Percentiles rank a stretch among this genome's conserved stretches.
Conservation (phyloP, 2,888 invertebrate genomes). For the Drosophila peninsularis region DNA sequence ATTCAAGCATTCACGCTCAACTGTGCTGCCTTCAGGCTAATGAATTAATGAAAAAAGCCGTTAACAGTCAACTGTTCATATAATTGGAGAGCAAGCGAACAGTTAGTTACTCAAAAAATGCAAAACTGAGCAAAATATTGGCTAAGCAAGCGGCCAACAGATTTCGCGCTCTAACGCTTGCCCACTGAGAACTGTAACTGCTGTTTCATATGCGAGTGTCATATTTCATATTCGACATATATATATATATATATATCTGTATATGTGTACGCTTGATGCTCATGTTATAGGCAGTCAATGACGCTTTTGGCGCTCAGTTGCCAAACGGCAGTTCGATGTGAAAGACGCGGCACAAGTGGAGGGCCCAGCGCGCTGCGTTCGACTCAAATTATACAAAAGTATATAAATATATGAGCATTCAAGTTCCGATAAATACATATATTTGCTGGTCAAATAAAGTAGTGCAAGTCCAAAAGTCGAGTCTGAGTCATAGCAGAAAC, state of each 20-base stretch:
- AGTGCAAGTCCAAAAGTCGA: not conserved
- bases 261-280: slow-evolving; percentile 10
- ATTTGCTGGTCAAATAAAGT: slow-evolving; percentile 18
- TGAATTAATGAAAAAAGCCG: too few relatives aligned
- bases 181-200: slow-evolving; percentile 22
- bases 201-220: slow-evolving; percentile 26
- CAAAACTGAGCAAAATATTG: slow-evolving; percentile 42
- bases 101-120: not conserved
- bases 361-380: slow-evolving; percentile 27
- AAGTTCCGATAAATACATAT: not conserved
- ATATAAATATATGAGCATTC: slow-evolving; percentile 3
- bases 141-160: slow-evolving; percentile 40
- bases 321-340: slow-evolving; percentile 62
- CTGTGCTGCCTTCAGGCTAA: not conserved
- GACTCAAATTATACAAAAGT: slow-evolving; percentile 5
- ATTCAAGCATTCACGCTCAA: not conserved
- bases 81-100: slow-evolving; percentile 15
- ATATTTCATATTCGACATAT: slow-evolving; percentile 33
- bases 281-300: slow-evolving; percentile 39
- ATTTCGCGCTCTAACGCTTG: slow-evolving; percentile 36
- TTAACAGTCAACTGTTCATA: slow-evolving; percentile 34
- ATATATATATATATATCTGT: not conserved
- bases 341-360: slow-evolving; percentile 58
- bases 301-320: slow-evolving; percentile 64
- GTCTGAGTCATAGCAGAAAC: not conserved